Evolutionary conservation across 1,140 invertebrate genomes (phyloP), one percentile per base, ranked within the genome.

Genomic region (Zeugodacus cucurbitae): DNA sequence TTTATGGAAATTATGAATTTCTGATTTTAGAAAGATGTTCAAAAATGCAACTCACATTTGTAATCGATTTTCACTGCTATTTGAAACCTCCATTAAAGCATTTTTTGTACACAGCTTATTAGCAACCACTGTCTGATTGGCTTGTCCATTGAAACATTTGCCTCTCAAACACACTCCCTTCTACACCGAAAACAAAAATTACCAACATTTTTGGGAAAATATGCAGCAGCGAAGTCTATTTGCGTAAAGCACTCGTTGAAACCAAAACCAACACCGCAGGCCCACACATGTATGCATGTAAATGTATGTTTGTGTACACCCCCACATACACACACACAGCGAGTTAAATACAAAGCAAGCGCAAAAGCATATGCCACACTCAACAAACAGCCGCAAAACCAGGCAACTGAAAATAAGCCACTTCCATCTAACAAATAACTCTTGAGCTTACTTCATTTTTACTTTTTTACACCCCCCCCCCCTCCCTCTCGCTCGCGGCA

Each of bases 401-500:
- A 74, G 34, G 67, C 67, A 74, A 37, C 32, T 41, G 22, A 37
- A 74, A 74, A 32, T 74, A 74, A 74, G 67, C 67, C 34, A 74
- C 67, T 74, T 74, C 67, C 67, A 74, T 37, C 67, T 20, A 74
- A 74, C 67, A 74, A 74, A 74, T 74, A 74, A 74, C 67, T 74
- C 67, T 74, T 20, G 32, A 74, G 34, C 32, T 74, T 74, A 74
- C 67, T 41, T 74, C 6, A 20, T 8, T 41, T 37, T 20, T 37
- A 32, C 8, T 37, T 74, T 32, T 67, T 17, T 67, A 59, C 2
- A 29, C 26, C 10, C 29, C 11, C 26, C 20, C 37, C 17, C 17
- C 32, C 64, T 34, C 29, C 17, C 4, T 7, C 14, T 17, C 29
- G 7, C 7, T 8, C 59, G 22, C 59, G 7, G 3, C 37, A 41